Evolutionary conservation across 1,140 invertebrate species (phyloP).

Genomic region (Oryctes rhinoceros): DNA sequence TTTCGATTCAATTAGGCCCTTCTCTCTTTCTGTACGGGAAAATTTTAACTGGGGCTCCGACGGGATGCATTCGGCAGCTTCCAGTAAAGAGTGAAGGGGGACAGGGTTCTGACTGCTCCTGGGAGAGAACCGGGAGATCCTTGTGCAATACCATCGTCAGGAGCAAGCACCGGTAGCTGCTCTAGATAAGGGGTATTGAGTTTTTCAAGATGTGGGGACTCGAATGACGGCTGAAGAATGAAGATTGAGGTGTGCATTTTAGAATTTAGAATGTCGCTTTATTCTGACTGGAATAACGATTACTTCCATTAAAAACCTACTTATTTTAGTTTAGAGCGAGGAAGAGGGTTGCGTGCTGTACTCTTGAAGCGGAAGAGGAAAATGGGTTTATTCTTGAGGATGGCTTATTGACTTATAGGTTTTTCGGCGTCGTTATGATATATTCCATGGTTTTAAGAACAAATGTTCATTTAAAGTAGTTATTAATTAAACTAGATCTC

Average conservation of each 20-base stretch:
- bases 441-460: too few relatives aligned
- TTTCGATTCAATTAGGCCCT: slow-evolving; percentile 52
- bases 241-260: slow-evolving; percentile 45
- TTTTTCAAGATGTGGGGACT: slow-evolving; percentile 45
- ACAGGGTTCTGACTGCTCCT: background rate
- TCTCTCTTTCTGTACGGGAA: slow-evolving; percentile 42
- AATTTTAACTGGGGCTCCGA: slow-evolving; percentile 49
- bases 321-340: slow-evolving; percentile 12
- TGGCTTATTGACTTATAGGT: background rate
- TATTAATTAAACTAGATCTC: too few relatives aligned
- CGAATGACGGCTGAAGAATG: slow-evolving; percentile 42
- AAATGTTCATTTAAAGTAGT: too few relatives aligned
- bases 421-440: too few relatives aligned
- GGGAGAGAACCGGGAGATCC: slow-evolving; percentile 24
- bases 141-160: slow-evolving; percentile 26
- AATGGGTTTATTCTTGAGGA: slow-evolving; percentile 7
- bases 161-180: slow-evolving; percentile 18
- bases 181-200: slow-evolving; percentile 44
- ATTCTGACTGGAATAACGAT: slow-evolving; percentile 40
- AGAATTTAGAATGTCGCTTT: slow-evolving; percentile 41
- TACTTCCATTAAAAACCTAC: slow-evolving; percentile 39
- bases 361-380: background rate
- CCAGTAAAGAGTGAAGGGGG: slow-evolving; percentile 22
- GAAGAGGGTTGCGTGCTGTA: background rate
- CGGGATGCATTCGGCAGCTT: slow-evolving; percentile 14